phyloP scores from a whole-genome alignment of 2,113 vertebrate genomes.

The Oreochromis tanganicae region DNA sequence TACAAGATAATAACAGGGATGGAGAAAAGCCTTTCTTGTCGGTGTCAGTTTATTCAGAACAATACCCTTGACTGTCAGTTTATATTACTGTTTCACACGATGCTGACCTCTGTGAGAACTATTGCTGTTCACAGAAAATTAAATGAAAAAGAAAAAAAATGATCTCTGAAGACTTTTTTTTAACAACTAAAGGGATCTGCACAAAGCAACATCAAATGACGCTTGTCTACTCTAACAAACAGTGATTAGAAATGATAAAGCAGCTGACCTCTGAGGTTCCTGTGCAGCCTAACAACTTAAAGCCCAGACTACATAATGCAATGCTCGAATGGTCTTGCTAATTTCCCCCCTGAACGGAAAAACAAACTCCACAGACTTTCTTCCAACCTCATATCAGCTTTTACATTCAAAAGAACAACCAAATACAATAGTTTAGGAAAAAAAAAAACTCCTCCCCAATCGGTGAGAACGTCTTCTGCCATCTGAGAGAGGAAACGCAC shows the following conservation, averaged over 20 bases:
- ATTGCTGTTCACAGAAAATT: neutral
- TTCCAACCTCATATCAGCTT: neutral
- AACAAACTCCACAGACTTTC: neutral
- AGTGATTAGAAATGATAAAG: neutral
- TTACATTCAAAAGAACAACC: slow-evolving; percentile 34
- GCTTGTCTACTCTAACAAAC: neutral
- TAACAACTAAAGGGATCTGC: neutral
- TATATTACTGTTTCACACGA: slow-evolving; percentile 15
- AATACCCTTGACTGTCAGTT: slow-evolving; percentile 8
- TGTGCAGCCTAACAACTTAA: neutral
- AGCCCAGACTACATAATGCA: neutral
- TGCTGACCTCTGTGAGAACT: slow-evolving; percentile 4
- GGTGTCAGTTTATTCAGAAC: slow-evolving; percentile 36
- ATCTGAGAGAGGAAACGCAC: slow-evolving; percentile 48
- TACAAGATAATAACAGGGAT: slow-evolving; percentile 29
- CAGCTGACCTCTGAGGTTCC: slow-evolving; percentile 14
- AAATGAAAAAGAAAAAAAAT: neutral
- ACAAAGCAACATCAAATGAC: neutral
- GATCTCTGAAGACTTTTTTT: neutral
- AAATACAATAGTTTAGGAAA: slow-evolving; percentile 12
- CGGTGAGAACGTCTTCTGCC: slow-evolving; percentile 5
- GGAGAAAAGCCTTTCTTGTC: slow-evolving; percentile 20
- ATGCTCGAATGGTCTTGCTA: neutral
- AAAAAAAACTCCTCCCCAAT: slow-evolving; percentile 6
- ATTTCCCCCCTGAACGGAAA: slow-evolving; percentile 45